A percentile compares a stretch with the other conserved stretches of the same genome.
Conservation (phyloP, 1,140 invertebrate genomes). For the Psilanteris sp. region DNA sequence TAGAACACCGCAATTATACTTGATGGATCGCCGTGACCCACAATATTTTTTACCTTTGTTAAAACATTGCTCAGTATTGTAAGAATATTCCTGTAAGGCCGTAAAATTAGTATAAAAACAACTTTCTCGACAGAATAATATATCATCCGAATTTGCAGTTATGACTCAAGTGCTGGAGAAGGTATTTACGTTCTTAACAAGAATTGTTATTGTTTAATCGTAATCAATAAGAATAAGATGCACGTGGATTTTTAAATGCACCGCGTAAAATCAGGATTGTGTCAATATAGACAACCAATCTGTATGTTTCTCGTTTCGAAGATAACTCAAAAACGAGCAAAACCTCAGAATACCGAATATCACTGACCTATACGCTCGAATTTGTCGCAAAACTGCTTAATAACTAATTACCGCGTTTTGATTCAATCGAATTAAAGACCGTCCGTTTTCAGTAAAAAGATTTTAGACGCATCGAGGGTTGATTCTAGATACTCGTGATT, state of each 20-base stretch:
- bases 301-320: no score
- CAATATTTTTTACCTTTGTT: conserved; percentile 48
- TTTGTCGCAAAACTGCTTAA: no score
- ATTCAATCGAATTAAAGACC: no score
- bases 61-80: conserved; percentile 51
- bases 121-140: conserved; percentile 48
- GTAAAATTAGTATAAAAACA: conserved; percentile 51
- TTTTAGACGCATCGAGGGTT: conserved; percentile 11
- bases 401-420: no score
- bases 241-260: no score
- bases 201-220: conserved; percentile 20
- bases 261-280: no score
- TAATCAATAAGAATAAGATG: conserved; percentile 2
- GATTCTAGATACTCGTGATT: conserved; percentile 30
- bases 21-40: conserved; percentile 54
- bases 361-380: no score
- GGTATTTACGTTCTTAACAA: no score
- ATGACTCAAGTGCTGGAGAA: conserved; percentile 24
- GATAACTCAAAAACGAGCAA: no score
- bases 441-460: no score
- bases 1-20: conserved; percentile 39
- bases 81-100: conserved; percentile 51
- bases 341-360: no score
- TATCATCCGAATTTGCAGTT: conserved; percentile 49
- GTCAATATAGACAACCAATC: no score